Evolutionary conservation across 2,113 vertebrate genomes (phyloP).

Genomic region (Mirounga angustirostris): DNA sequence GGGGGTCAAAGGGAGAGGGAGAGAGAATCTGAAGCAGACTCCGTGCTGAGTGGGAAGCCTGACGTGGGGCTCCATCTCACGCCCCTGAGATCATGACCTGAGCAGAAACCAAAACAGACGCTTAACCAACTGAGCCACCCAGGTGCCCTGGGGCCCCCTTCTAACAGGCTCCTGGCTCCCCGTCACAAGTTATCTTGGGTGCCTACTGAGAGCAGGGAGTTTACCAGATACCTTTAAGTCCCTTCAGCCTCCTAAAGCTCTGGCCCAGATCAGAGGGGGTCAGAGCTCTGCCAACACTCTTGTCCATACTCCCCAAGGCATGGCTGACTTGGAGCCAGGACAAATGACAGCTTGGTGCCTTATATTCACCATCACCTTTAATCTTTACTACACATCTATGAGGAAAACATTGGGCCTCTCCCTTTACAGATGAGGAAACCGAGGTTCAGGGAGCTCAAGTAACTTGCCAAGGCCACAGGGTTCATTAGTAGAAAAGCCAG

Average conservation of each 20-base stretch:
- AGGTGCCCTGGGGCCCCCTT: background rate
- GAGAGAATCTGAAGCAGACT: no score
- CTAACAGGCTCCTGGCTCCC: background rate
- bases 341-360: background rate
- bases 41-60: no score
- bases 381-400: background rate
- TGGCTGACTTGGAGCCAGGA: background rate
- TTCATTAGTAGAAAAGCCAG: background rate
- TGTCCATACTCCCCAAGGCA: accelerated
- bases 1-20: no score
- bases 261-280: background rate
- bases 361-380: background rate
- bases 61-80: no score
- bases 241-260: background rate
- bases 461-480: background rate
- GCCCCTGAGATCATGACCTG: no score
- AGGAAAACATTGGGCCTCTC: background rate
- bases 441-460: background rate
- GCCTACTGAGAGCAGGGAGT: background rate
- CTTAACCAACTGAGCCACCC: background rate
- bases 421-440: background rate
- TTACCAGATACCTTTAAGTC: background rate
- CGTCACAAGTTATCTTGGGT: background rate
- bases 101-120: background rate
- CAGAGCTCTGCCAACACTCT: background rate